A percentile compares a stretch with the other conserved stretches of the same genome.
Evolutionary conservation across 1,140 invertebrate species (phyloP).

Genomic region (Amphibalanus amphitrite): DNA sequence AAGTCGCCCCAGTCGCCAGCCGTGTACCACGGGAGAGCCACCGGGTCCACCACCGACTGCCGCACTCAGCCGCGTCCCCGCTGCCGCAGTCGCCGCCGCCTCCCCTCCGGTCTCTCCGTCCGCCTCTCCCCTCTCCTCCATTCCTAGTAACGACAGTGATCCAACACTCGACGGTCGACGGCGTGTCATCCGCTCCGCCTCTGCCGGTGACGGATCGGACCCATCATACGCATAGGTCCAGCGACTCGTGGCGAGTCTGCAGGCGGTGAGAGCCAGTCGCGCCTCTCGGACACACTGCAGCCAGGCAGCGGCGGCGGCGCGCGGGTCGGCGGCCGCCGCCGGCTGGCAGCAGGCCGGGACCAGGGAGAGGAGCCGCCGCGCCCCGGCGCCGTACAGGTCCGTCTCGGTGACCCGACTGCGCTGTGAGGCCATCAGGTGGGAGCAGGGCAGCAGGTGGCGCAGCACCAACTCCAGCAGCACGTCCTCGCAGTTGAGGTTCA

Average conservation of each 20-base stretch:
- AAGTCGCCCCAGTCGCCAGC: too few relatives aligned
- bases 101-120: background rate
- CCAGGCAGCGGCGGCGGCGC: constrained; percentile 11
- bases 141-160: background rate
- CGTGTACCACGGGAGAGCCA: too few relatives aligned
- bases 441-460: constrained; percentile 67
- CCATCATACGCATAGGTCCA: constrained; percentile 64
- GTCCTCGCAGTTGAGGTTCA: constrained; percentile 89
- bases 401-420: constrained; percentile 51
- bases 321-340: constrained; percentile 3
- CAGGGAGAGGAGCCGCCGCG: constrained; percentile 64
- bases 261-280: constrained; percentile 24
- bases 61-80: too few relatives aligned
- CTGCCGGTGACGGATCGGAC: constrained; percentile 29
- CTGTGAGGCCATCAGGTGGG: constrained; percentile 77
- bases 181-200: constrained; percentile 16
- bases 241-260: constrained; percentile 45
- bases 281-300: constrained; percentile 4
- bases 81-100: too few relatives aligned
- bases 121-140: background rate
- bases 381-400: constrained; percentile 50
- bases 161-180: constrained; percentile 6
- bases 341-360: constrained; percentile 38
- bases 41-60: background rate
- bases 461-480: constrained; percentile 85